Evolutionary conservation across 35 echinoderm and acorn worm genomes (phyloP).

Genomic region (Chiridota heheva): DNA sequence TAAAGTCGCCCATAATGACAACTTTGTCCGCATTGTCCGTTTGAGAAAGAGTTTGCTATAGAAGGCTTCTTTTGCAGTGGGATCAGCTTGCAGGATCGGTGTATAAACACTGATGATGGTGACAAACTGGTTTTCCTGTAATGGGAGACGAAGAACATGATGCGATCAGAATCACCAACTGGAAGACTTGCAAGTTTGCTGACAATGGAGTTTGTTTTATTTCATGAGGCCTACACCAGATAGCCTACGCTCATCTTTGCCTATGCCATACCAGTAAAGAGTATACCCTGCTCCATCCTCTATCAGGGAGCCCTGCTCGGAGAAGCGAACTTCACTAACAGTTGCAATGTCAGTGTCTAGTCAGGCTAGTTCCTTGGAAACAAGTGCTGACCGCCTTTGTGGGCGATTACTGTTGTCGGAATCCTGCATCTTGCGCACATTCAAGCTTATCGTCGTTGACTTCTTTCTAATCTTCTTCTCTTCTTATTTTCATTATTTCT

Average conservation of each 20-base stretch:
- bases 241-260: no score
- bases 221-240: no score
- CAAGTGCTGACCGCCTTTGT: neutral
- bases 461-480: neutral
- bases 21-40: neutral
- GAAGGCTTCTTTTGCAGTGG: neutral
- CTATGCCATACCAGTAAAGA: neutral
- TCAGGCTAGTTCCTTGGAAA: neutral
- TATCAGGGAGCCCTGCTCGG: neutral
- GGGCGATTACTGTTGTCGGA: no score
- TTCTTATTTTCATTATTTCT: neutral
- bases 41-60: neutral
- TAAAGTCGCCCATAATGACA: slow-evolving; percentile 33
- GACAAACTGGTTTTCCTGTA: no score
- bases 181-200: neutral
- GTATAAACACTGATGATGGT: slow-evolving; percentile 20
- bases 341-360: no score
- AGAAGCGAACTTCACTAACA: neutral
- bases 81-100: neutral
- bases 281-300: neutral
- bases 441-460: neutral
- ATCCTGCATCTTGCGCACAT: no score
- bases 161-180: neutral
- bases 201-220: neutral
- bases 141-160: no score